phyloP scores from a whole-genome alignment of 2,888 invertebrate species.

The Orthosia cruda region DNA sequence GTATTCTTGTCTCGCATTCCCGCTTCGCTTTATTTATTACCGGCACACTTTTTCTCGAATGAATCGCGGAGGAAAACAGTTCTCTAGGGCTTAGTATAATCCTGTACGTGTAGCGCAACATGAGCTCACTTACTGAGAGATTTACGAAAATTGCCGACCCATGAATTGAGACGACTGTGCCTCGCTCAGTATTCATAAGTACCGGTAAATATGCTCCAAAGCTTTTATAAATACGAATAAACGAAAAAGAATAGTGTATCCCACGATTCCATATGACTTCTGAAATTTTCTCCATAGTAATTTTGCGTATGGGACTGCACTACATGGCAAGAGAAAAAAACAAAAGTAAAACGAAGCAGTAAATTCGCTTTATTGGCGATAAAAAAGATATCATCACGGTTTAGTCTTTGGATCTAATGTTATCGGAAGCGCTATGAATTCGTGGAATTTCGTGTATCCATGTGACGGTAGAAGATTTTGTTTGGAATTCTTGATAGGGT shows the following conservation, averaged over 20 bases:
- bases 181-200: constrained; percentile 53
- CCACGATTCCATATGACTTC: not conserved
- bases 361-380: constrained; percentile 38
- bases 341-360: constrained; percentile 11
- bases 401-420: constrained; percentile 27
- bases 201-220: constrained; percentile 52
- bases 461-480: constrained; percentile 10
- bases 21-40: constrained; percentile 80
- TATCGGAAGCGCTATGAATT: constrained; percentile 20
- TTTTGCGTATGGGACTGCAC: constrained; percentile 10
- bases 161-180: constrained; percentile 64
- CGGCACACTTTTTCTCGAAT: constrained; percentile 76
- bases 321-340: constrained; percentile 13
- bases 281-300: constrained; percentile 12
- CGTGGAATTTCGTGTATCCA: constrained; percentile 35
- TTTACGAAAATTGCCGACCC: constrained; percentile 77
- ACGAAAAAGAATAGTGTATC: constrained; percentile 30
- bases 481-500: constrained; percentile 18
- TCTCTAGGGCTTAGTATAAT: constrained; percentile 83
- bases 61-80: constrained; percentile 82
- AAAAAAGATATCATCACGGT: constrained; percentile 45
- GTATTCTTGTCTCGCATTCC: constrained; percentile 75
- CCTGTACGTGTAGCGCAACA: constrained; percentile 79
- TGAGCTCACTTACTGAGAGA: constrained; percentile 82
- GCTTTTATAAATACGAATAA: constrained; percentile 45